Evolutionary conservation across 35 echinoderm and acorn worm species (phyloP), one percentile per base, ranked within the genome.

Genomic region (Eucidaris tribuloides): DNA sequence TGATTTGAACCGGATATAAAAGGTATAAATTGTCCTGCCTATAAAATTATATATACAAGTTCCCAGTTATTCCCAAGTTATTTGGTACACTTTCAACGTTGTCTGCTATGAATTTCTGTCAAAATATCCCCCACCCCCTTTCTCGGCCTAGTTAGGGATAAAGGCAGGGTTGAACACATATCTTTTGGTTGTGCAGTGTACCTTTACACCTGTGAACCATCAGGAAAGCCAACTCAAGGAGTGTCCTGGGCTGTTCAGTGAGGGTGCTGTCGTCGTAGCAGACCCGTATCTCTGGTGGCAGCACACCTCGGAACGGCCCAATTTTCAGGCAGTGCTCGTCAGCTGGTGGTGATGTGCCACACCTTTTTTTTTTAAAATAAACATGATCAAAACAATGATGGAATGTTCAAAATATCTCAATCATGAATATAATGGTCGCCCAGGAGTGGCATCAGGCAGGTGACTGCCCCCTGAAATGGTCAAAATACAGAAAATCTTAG

Each of bases 201-300:
- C 70, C 70, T 18, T 76, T 43, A 28, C 40, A 37, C 18, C 33
- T 36, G 28, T 76, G 70, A 3, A 39, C 70, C 24, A 19, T 42
- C 7, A 42, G 36, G 24, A 76, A 42, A 76, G 27, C 18, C 1
- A 83, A 18, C 18, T 83, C 80, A 20, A 83, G 48, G 27, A 83
- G 32, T 6, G 80, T 42, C 1, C 23, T 6, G 56, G 44, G 33
- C 20, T 62, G 52, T 4, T 39, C 46, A 42, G 22, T 15, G 13
- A 59, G 31, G 9, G 43, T 36, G 41, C 58, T 32, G 31, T 40
- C 80, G 15, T 64, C 80, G 19, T 35, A 24, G 29, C 35, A 24
- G 35, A 83, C 34, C 25, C 25, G 62, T 17, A 83, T 31, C 45
- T 83, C 80, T 40, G 59, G 80, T 43, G 80, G 80, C 65, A 83